Percentiles rank a stretch among this genome's conserved stretches.
Conservation (phyloP, 2,797 vertebrate species). For the Pangasius krempfi region DNA sequence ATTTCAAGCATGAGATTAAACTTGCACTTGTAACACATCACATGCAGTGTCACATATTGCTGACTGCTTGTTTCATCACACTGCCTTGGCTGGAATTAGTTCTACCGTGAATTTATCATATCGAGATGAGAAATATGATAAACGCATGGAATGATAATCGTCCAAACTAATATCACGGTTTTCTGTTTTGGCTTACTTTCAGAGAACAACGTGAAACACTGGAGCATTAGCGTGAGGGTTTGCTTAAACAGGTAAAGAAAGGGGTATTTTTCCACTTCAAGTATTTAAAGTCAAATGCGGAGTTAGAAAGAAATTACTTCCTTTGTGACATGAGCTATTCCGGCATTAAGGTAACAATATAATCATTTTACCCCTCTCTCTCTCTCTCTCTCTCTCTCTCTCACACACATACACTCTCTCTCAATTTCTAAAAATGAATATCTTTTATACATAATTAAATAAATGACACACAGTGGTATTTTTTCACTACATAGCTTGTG, state of each 20-base stretch:
- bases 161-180: constrained; percentile 22
- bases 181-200: constrained; percentile 19
- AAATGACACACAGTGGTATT: neutral
- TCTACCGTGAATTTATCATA: neutral
- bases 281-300: neutral
- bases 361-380: neutral
- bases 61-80: constrained; percentile 32
- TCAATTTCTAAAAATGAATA: neutral
- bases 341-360: neutral
- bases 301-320: neutral
- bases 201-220: neutral
- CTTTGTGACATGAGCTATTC: neutral
- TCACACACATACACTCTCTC: neutral
- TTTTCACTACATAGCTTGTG: neutral
- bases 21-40: constrained; percentile 39
- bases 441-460: neutral
- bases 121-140: constrained; percentile 15
- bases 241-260: neutral
- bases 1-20: constrained; percentile 66
- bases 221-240: neutral
- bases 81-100: constrained; percentile 29
- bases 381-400: too few relatives aligned
- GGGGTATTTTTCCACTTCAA: too few relatives aligned
- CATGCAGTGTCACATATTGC: constrained; percentile 46
- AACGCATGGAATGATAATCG: neutral